Conservation (phyloP, 2,797 vertebrate genomes). For the Enteromius viviparus region DNA sequence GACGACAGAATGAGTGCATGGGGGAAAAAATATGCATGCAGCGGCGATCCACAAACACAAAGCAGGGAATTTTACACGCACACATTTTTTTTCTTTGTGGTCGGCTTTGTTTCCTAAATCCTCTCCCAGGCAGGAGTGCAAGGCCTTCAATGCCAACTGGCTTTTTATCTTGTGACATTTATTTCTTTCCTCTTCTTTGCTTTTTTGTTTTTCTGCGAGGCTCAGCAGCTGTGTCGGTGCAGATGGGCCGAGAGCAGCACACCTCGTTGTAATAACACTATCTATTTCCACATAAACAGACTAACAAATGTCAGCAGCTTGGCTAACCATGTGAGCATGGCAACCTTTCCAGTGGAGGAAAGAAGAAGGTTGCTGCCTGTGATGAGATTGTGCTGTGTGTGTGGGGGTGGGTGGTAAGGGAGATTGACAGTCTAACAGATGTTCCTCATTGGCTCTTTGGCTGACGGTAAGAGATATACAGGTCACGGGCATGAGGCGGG, state of each 20-base stretch:
- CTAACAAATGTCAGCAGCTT: conserved; percentile 60
- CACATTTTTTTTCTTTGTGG: conserved; percentile 20
- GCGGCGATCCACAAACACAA: conserved; percentile 6
- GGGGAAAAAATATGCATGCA: neutral
- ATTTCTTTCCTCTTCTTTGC: conserved; percentile 25
- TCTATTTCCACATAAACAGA: conserved; percentile 68
- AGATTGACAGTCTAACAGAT: conserved; percentile 54
- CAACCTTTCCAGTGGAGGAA: conserved; percentile 47
- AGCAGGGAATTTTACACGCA: conserved; percentile 8
- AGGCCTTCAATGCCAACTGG: conserved; percentile 30
- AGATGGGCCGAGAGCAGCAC: conserved; percentile 67
- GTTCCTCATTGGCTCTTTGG: conserved; percentile 44
- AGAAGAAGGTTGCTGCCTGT: conserved; percentile 22
- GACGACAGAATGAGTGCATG: conserved; percentile 24
- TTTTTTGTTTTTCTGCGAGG: conserved; percentile 44
- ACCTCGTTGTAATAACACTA: conserved; percentile 61
- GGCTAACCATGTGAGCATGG: conserved; percentile 57
- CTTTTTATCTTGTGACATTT: conserved; percentile 45
- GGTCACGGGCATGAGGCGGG: conserved; percentile 18
- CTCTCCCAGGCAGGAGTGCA: conserved; percentile 33
- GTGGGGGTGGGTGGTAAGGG: conserved; percentile 31
- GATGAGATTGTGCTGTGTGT: conserved; percentile 26
- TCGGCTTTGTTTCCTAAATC: conserved; percentile 31
- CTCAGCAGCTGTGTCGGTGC: conserved; percentile 69
- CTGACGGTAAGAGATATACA: conserved; percentile 27